Conservation (phyloP, 2,113 vertebrate species). For the Oreochromis spilurus region DNA sequence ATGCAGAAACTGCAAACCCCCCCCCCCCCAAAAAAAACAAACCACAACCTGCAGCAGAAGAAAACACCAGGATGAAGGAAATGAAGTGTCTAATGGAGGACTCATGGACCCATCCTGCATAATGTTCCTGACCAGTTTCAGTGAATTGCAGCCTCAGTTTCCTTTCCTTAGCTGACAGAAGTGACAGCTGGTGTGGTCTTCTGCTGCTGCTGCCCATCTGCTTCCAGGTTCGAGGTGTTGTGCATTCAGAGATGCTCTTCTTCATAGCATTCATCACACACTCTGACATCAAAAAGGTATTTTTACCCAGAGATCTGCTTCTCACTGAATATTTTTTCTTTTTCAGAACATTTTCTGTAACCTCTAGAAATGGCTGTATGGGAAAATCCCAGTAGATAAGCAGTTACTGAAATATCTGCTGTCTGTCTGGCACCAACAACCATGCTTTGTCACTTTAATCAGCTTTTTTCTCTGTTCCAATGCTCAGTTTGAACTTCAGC, state of each 20-base stretch:
- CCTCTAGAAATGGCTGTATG: not conserved
- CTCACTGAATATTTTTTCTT: not conserved
- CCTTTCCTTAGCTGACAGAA: not conserved
- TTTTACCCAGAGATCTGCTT: not conserved
- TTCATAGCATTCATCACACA: not conserved
- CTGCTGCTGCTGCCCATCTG: not conserved
- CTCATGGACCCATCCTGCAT: not conserved
- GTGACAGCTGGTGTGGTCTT: not conserved
- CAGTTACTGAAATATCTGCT: not conserved
- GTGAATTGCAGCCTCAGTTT: not conserved
- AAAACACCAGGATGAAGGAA: not conserved
- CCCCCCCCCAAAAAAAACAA: not conserved
- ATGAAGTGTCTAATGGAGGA: not conserved
- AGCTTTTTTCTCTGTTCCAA: not conserved
- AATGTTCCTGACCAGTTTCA: not conserved
- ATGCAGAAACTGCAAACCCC: not conserved
- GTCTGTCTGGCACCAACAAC: not conserved
- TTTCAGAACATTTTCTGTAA: not conserved
- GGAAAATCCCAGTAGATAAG: not conserved
- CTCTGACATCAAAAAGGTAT: not conserved
- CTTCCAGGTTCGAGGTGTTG: not conserved
- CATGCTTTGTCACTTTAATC: not conserved
- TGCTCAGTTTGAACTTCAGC: not conserved
- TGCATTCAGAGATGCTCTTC: not conserved
- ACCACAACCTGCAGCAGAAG: not conserved